Base-by-base conservation (phyloP, 1,140 invertebrate genomes). In the Hestina assimilis region DNA sequence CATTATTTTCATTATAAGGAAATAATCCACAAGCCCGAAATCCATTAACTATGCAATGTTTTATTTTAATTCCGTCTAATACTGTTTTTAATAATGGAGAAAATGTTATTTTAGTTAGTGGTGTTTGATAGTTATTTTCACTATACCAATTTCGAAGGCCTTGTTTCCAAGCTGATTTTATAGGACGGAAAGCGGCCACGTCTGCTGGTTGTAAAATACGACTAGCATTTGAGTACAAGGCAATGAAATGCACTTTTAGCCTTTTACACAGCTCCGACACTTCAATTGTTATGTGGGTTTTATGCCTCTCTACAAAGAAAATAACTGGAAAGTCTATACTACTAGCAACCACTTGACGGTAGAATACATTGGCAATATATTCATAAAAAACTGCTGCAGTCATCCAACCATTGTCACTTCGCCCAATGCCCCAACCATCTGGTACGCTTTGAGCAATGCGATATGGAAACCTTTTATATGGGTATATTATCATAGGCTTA, bases 261-360 rank as follows among this genome's bases (percentile, higher is more conserved):
- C 70, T 42, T 9, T 38, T 17, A 66, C 80, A 84, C 4, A 85
- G 62, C 29, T 75, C 23, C 56, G 66, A 66, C 9, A 67, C 46
- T 29, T 59, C 24, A 9, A 28, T 52, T 0, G 67, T 74, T 1
- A 81, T 12, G 43, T 87, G 79, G 3, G 74, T 73, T 26, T 69
- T 74, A 40, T 87, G 79, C 1, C 80, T 83, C 67, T 87, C 75
- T 6, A 87, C 54, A 48, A 83, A 86, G 14, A 86, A 38, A 12
- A 86, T 70, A 11, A 80, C 61, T 23, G 79, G 83, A 29, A 71
- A 68, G 53, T 40, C 12, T 58, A 65, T 69, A 11, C 31, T 33
- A 1, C 3, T 38, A 50, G 54, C 54, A 6, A 35, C 14, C 12
- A 60, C 21, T 24, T 33, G n/a, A 19, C 38, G 51, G 38, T 54